These are phyloP conservation scores for Alsophila aescularia DNA, from an alignment of 2,888 invertebrate species.

Conservation along the genomic window DNA sequence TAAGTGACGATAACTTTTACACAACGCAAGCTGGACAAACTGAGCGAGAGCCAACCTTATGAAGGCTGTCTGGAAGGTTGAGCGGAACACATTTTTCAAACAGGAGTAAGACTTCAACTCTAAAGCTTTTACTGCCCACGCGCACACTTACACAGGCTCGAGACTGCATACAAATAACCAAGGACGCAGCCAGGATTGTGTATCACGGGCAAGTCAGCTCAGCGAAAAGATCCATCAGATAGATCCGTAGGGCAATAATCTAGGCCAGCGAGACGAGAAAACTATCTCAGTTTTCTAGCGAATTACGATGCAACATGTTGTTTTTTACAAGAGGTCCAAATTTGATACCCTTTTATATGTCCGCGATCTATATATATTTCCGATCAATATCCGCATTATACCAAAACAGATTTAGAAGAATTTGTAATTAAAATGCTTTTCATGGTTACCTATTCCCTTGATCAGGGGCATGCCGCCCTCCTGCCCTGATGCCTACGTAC, in stretches of 20 bases:
- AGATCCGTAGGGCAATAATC: no score
- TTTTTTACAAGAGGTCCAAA: no score
- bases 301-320: no score
- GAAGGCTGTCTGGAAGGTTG: conserved; percentile 23
- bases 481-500: background rate
- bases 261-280: background rate
- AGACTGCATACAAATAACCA: conserved; percentile 41
- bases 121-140: conserved; percentile 29
- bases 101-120: conserved; percentile 28
- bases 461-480: background rate
- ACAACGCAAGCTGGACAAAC: background rate
- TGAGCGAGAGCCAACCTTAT: background rate
- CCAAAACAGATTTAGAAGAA: no score
- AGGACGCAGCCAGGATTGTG: conserved; percentile 1
- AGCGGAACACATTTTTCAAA: conserved; percentile 20
- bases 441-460: no score
- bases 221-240: background rate
- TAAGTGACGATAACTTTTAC: no score
- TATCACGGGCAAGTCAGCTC: background rate
- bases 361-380: no score
- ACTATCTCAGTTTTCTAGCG: no score
- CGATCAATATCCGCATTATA: no score
- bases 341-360: no score
- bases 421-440: no score
- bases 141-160: conserved; percentile 35